Evolutionary conservation across 2,113 vertebrate species (phyloP), one percentile per base, ranked within the genome.

Genomic region (Pseudolaguvia tuberculata): DNA sequence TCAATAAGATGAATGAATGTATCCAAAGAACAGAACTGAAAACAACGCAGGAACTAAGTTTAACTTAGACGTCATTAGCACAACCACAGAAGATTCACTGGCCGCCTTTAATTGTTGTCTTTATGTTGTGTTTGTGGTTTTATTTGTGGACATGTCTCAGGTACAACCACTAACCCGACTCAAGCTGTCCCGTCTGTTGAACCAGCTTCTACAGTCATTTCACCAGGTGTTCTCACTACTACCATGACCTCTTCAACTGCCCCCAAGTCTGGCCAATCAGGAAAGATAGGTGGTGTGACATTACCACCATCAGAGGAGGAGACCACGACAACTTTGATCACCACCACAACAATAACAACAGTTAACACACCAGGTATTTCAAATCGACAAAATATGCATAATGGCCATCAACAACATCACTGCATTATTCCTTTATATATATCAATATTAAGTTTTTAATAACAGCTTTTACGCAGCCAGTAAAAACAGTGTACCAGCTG

Each of bases 261-360:
- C 27, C 79, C 77, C 21, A 68, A 73, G 20, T 79, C 79, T 52
- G 57, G 85, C 70, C 87, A 86, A 53, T 74, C 75, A 2, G 82
- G 85, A 73, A 76, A 77, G 2, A 88, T 86, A 67, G 84, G 73
- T 52, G 78, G 77, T 25, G 86, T 91, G 80, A 77, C 91, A 58
- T 88, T 87, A 21, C 83, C 88, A 11, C 89, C 90, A 53, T 71
- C 88, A 1, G 94, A 94, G 74, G 94, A 94, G 76, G 94, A 95
- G 86, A 96, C 94, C n/a, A 95, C 93, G 1, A 96, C 93, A 21
- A 95, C 94, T 27, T 87, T 95, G 79, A 96, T 96, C 78, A 96
- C 94, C 63, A 96, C 94, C 0, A 96, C 94, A 1, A 96, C 94
- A 14, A 94, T 96, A 79, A 96, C 93, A 23, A 96, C 94, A 0